Evolutionary conservation across 2,888 invertebrate species (phyloP).

Genomic region (Melanophora roralis): DNA sequence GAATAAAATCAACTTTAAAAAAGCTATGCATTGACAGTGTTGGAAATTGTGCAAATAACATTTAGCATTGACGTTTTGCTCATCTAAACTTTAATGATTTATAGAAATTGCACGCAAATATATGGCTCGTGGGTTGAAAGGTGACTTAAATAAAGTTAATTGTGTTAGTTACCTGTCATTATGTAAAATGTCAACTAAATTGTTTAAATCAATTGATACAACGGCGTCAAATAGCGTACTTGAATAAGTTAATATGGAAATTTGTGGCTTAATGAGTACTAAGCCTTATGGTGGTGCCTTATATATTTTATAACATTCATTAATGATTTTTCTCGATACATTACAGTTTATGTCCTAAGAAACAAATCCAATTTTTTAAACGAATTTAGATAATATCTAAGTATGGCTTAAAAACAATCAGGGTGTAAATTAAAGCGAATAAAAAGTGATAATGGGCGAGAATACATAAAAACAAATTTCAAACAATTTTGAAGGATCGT

Average conservation of each 20-base stretch:
- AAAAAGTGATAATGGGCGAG: background rate
- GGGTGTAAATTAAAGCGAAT: background rate
- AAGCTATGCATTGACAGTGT: background rate
- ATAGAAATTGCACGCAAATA: background rate
- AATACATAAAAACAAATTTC: background rate
- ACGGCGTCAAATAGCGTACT: background rate
- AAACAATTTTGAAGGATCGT: background rate
- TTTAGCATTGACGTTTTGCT: constrained; percentile 14
- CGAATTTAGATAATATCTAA: background rate
- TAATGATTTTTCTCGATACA: background rate
- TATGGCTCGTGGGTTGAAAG: background rate
- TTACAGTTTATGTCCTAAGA: background rate
- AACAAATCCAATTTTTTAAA: background rate
- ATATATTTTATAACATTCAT: background rate
- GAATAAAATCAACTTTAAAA: no score
- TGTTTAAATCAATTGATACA: background rate
- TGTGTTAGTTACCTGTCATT: background rate
- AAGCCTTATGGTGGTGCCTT: background rate
- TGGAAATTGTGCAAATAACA: constrained; percentile 28
- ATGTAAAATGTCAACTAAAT: background rate
- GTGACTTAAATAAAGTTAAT: background rate
- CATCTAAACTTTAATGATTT: background rate
- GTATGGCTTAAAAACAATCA: background rate
- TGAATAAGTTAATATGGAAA: background rate
- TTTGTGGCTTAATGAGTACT: background rate